phyloP scores from a whole-genome alignment of 2,888 invertebrate genomes.

The Trypoxylon attenuatum region DNA sequence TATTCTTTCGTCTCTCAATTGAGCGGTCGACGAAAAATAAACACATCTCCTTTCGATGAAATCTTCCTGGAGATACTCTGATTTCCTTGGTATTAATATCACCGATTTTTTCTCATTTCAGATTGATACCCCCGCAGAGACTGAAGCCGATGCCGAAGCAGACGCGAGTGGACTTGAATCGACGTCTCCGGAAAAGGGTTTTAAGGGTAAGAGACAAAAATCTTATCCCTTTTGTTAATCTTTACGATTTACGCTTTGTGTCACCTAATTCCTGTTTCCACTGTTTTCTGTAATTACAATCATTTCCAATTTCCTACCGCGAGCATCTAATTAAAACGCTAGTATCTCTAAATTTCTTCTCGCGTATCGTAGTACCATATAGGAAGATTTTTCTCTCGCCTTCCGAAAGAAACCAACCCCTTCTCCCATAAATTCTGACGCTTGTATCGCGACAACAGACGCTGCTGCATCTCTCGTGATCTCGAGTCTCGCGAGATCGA shows the following conservation, averaged over 20 bases:
- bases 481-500: not conserved
- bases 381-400: too few species aligned
- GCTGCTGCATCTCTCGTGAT: not conserved
- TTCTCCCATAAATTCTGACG: not conserved
- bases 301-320: too few species aligned
- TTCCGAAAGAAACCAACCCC: not conserved
- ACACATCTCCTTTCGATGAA: too few species aligned
- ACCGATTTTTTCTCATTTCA: slow-evolving; percentile 61
- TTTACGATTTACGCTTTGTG: too few species aligned
- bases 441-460: not conserved
- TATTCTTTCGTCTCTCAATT: not conserved
- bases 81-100: too few species aligned
- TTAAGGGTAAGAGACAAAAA: slow-evolving; percentile 64
- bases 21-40: slow-evolving; percentile 1
- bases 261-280: too few species aligned
- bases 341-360: too few species aligned
- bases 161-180: slow-evolving; percentile 63
- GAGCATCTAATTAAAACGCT: too few species aligned
- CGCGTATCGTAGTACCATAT: too few species aligned
- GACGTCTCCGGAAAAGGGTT: slow-evolving; percentile 70
- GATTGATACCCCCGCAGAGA: slow-evolving; percentile 69
- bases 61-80: too few species aligned
- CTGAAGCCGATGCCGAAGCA: slow-evolving; percentile 65
- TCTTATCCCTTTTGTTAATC: too few species aligned
- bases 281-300: too few species aligned